Evolutionary conservation across 2,888 invertebrate species (phyloP).

Genomic region (Ptycholaimellus sp.): DNA sequence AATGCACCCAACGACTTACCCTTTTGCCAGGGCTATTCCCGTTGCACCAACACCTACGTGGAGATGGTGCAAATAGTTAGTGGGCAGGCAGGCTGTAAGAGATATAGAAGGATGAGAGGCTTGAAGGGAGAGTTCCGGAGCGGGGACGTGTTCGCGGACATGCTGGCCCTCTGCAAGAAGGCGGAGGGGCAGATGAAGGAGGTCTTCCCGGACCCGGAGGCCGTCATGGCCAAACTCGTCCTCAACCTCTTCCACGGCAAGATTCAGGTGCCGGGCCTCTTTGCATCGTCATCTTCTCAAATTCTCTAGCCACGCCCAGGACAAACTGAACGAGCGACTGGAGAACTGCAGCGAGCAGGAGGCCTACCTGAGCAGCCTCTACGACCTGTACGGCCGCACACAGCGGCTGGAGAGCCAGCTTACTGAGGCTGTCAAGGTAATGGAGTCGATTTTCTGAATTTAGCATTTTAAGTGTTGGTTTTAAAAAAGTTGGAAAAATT

Average conservation of each 20-base stretch:
- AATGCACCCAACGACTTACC: neutral
- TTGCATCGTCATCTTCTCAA: constrained; percentile 1
- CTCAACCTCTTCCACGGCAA: constrained; percentile 77
- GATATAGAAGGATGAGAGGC: no score
- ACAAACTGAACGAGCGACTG: neutral
- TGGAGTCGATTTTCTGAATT: neutral
- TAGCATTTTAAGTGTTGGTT: neutral
- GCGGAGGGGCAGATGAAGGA: constrained; percentile 45
- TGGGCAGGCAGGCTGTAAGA: no score
- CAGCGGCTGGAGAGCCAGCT: no score
- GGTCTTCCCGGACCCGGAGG: constrained; percentile 79
- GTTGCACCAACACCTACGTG: constrained; percentile 85
- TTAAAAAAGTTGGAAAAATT: no score
- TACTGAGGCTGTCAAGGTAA: no score
- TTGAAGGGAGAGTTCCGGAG: constrained; percentile 54
- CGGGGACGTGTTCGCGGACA: constrained; percentile 67
- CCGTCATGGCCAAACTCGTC: constrained; percentile 91
- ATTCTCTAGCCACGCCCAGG: neutral
- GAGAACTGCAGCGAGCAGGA: constrained; percentile 47
- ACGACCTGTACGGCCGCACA: constrained; percentile 71
- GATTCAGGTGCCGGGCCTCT: constrained; percentile 27
- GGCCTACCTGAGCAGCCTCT: constrained; percentile 60
- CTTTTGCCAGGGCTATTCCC: constrained; percentile 48
- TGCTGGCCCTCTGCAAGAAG: constrained; percentile 62
- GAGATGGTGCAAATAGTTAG: constrained; percentile 71